Conservation (phyloP, 2,888 invertebrate species). For the Amblyjoppa proteus region DNA sequence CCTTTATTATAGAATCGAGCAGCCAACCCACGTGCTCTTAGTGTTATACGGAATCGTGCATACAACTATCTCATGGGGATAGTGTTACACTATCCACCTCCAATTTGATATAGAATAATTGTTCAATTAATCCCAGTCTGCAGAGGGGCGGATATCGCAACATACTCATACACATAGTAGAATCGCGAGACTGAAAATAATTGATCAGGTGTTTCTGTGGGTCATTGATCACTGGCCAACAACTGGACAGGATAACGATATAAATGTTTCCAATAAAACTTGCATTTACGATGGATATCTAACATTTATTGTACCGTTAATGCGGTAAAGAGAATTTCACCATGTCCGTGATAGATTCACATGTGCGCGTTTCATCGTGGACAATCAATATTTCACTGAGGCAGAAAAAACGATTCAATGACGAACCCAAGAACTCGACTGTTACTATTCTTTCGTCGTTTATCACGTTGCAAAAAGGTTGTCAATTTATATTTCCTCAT, state of each 20-base stretch:
- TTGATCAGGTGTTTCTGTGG: constrained; percentile 7
- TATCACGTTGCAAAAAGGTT: not conserved
- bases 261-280: not conserved
- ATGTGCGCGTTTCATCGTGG: not conserved
- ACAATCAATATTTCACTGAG: not conserved
- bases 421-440: too few species aligned
- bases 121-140: constrained; percentile 65
- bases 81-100: constrained; percentile 54
- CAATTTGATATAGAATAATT: constrained; percentile 64
- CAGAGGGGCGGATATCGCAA: constrained; percentile 53
- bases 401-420: too few species aligned
- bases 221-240: not conserved
- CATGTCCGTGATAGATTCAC: not conserved
- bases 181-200: constrained; percentile 31
- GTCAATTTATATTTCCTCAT: not conserved
- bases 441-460: too few species aligned
- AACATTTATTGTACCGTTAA: not conserved
- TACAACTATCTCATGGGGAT: constrained; percentile 65
- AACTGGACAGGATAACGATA: not conserved
- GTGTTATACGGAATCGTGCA: constrained; percentile 33
- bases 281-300: not conserved
- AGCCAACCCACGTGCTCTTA: constrained; percentile 56
- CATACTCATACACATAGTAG: constrained; percentile 39
- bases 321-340: not conserved
- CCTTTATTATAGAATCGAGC: constrained; percentile 32